Evolutionary conservation across 2,113 vertebrate species (phyloP).

Genomic region (Chinchilla lanigera): DNA sequence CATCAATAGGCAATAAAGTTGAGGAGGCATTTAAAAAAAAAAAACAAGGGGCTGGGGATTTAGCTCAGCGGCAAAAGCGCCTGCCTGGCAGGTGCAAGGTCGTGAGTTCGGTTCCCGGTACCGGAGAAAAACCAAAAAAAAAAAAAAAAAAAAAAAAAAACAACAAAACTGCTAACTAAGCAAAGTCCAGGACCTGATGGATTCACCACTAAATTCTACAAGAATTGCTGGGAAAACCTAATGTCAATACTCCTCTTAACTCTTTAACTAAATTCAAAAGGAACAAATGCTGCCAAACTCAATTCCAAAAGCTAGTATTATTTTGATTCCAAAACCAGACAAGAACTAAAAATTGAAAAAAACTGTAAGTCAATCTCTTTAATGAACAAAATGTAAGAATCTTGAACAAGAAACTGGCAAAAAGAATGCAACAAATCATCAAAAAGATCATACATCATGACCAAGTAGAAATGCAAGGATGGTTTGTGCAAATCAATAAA

Average conservation of each 20-base stretch:
- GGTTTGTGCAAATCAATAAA: background rate
- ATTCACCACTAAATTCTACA: background rate
- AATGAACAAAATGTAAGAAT: background rate
- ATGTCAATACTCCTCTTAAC: background rate
- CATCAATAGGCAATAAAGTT: background rate
- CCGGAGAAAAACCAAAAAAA: too few relatives aligned
- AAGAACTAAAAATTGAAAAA: background rate
- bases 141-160: background rate
- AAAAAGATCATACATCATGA: background rate
- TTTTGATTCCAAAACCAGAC: background rate
- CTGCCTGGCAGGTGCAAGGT: too few relatives aligned
- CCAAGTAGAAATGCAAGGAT: background rate
- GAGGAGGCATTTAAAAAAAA: too few relatives aligned
- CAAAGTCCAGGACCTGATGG: background rate
- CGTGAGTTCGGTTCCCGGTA: too few relatives aligned
- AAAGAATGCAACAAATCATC: background rate
- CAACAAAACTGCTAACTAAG: background rate
- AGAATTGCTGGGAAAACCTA: background rate
- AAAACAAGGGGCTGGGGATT: too few relatives aligned
- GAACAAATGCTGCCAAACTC: background rate
- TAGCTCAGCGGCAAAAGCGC: too few relatives aligned
- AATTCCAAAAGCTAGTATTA: background rate
- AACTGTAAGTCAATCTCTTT: background rate
- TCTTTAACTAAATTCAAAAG: background rate
- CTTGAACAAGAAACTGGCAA: background rate